Conservation (phyloP, 2,113 vertebrate genomes). For the Cyphomyrus discorhynchus region DNA sequence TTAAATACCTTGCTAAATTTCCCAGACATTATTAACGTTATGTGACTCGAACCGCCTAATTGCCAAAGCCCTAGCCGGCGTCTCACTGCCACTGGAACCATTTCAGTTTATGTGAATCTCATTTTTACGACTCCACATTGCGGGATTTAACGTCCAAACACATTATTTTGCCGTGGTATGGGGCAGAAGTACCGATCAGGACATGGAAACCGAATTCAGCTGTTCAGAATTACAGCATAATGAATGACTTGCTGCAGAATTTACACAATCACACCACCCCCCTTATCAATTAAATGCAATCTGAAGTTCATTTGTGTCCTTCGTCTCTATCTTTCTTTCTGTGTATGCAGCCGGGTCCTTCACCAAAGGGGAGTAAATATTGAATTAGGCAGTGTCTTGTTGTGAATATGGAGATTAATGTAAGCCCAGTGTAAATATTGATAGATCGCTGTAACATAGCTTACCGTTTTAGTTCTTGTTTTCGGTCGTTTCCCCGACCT, state of each 20-base stretch:
- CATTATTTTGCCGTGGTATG: background rate
- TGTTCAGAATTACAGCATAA: slow-evolving; percentile 18
- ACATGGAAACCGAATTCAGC: background rate
- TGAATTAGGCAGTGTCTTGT: slow-evolving; percentile 44
- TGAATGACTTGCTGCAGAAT: slow-evolving; percentile 22
- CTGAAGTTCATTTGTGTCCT: slow-evolving; percentile 8
- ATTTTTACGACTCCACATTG: background rate
- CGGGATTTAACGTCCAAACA: background rate
- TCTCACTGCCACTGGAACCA: background rate
- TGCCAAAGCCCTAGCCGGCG: background rate
- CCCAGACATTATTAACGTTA: background rate
- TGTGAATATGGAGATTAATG: slow-evolving; percentile 20
- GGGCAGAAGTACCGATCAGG: background rate
- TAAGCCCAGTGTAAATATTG: slow-evolving; percentile 48
- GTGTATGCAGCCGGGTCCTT: slow-evolving; percentile 20
- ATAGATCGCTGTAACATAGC: slow-evolving; percentile 19
- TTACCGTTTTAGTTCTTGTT: background rate
- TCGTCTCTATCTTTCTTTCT: background rate
- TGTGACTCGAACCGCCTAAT: background rate
- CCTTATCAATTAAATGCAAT: background rate
- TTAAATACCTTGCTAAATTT: background rate
- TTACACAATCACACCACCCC: background rate
- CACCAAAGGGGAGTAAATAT: slow-evolving; percentile 1
- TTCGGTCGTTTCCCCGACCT: slow-evolving; percentile 16
- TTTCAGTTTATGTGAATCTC: background rate